A percentile compares a stretch with the other conserved stretches of the same genome.
Conservation (phyloP, 1,140 invertebrate genomes). For the Archivesica marissinica region DNA sequence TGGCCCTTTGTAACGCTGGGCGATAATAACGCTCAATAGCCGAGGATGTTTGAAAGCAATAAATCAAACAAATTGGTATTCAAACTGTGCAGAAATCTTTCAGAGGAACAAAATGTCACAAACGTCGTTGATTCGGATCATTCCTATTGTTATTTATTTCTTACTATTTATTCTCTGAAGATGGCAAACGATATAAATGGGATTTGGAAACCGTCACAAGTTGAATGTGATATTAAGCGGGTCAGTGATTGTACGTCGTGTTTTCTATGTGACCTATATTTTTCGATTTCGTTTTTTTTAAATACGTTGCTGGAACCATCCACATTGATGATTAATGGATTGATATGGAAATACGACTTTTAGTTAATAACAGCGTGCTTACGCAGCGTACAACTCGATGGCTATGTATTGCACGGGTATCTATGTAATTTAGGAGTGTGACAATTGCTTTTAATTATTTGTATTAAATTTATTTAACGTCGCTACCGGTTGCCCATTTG, state of each 20-base stretch:
- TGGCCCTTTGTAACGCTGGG: not conserved
- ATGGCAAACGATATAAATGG: not conserved
- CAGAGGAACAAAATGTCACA: slow-evolving; percentile 29
- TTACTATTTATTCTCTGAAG: not conserved
- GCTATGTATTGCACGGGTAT: too few relatives aligned
- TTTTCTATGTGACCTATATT: too few relatives aligned
- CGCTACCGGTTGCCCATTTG: too few relatives aligned
- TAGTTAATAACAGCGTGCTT: too few relatives aligned
- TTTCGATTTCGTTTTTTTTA: too few relatives aligned
- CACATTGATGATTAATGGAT: too few relatives aligned
- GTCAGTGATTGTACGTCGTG: not conserved
- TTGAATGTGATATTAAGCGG: not conserved
- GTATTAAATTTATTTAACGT: too few relatives aligned
- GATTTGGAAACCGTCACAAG: not conserved
- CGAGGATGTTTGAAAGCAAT: slow-evolving; percentile 13
- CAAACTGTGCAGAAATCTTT: slow-evolving; percentile 50
- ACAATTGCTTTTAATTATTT: too few relatives aligned
- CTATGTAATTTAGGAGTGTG: too few relatives aligned
- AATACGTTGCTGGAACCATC: too few relatives aligned
- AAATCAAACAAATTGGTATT: slow-evolving; percentile 49
- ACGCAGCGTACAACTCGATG: too few relatives aligned
- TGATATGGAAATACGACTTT: too few relatives aligned
- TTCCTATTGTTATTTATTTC: slow-evolving; percentile 22
- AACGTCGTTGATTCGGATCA: slow-evolving; percentile 10
- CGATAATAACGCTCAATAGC: slow-evolving; percentile 36